Conservation (phyloP, 1,140 invertebrate genomes). For the Tetramorium alpestre region DNA sequence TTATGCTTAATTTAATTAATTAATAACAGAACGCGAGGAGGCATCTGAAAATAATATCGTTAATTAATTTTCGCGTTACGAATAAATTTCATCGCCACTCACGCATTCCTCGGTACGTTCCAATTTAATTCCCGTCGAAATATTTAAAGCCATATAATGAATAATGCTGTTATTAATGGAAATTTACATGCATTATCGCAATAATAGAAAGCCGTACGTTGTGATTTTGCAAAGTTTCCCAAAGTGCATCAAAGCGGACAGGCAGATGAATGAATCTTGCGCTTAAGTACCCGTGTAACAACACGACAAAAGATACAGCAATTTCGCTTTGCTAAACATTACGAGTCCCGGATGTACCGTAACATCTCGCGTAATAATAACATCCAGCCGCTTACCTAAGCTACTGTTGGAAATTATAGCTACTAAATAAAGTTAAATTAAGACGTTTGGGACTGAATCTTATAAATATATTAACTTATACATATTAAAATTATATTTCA, state of each 20-base stretch:
- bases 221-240: conserved; percentile 22
- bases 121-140: conserved; percentile 53
- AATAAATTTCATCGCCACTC: conserved; percentile 54
- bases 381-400: not conserved
- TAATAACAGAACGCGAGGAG: conserved; percentile 51
- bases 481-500: not conserved
- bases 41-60: conserved; percentile 62
- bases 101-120: conserved; percentile 50
- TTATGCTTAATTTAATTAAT: conserved; percentile 62
- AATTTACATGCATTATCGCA: conserved; percentile 45
- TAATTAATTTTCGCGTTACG: conserved; percentile 57
- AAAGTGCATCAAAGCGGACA: not conserved
- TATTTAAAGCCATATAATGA: conserved; percentile 58
- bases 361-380: conserved; percentile 69
- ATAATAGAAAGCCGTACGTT: conserved; percentile 10
- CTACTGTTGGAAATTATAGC: not conserved
- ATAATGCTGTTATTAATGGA: conserved; percentile 49
- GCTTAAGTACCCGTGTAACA: conserved; percentile 83
- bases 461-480: not conserved
- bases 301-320: conserved; percentile 78
- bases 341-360: conserved; percentile 82
- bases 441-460: not conserved
- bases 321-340: conserved; percentile 78
- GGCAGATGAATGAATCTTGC: conserved; percentile 71
- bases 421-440: conserved; percentile 36